A percentile compares a stretch with the other conserved stretches of the same genome.
These are phyloP conservation scores for Oryzias celebensis DNA, from an alignment of 2,113 vertebrate genomes.

Conservation along the genomic window DNA sequence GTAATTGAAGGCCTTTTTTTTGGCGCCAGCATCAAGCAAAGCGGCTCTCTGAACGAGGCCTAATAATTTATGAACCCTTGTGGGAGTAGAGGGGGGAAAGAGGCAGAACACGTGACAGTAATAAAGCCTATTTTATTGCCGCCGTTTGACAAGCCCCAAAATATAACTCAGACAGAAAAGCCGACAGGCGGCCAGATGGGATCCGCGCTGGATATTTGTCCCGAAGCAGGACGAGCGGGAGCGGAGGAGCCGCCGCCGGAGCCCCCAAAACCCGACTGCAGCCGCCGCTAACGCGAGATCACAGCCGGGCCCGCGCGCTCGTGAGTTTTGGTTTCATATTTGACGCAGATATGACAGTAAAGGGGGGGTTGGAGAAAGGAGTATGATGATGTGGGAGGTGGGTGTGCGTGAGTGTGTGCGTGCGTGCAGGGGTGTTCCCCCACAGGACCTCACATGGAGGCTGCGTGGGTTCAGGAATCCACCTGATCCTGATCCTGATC, in stretches of 20 bases:
- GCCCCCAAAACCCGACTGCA: background rate
- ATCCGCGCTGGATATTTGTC: conserved; percentile 57
- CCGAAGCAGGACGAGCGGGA: conserved; percentile 62
- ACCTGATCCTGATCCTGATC: conserved; percentile 49
- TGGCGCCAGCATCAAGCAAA: conserved; percentile 66
- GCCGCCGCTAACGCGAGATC: conserved; percentile 48
- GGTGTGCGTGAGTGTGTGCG: conserved; percentile 2
- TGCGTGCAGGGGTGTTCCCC: conserved; percentile 16
- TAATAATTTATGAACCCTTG: conserved; percentile 72
- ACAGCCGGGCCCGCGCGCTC: conserved; percentile 49
- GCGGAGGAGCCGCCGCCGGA: conserved; percentile 5
- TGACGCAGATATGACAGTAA: conserved; percentile 59
- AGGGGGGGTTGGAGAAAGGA: conserved; percentile 16
- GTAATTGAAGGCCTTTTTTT: conserved; percentile 26
- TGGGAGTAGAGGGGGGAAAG: conserved; percentile 46
- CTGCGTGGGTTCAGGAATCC: conserved; percentile 30
- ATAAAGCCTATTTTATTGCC: conserved; percentile 78
- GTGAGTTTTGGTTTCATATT: conserved; percentile 59
- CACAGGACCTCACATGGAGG: conserved; percentile 1
- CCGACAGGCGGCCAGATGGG: conserved; percentile 70
- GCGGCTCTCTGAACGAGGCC: conserved; percentile 45
- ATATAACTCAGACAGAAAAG: conserved; percentile 71
- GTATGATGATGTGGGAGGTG: background rate
- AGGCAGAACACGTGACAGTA: conserved; percentile 70
- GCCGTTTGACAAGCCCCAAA: conserved; percentile 71